Conservation (phyloP, 1,140 invertebrate species). For the Sesamia nonagrioides region DNA sequence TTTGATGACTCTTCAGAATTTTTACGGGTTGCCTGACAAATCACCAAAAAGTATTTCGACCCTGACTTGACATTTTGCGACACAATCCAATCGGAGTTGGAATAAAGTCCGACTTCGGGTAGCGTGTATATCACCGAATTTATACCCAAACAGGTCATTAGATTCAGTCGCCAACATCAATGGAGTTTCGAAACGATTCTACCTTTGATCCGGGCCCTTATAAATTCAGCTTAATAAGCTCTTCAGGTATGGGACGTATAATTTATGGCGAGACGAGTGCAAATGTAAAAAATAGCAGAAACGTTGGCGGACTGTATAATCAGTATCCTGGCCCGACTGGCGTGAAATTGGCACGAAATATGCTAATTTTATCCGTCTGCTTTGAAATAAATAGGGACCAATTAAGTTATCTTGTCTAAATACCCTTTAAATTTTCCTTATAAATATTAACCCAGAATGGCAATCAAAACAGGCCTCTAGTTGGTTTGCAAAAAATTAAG, state of each 20-base stretch:
- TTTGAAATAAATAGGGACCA: conserved; percentile 37
- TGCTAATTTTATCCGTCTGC: conserved; percentile 52
- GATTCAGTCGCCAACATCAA: conserved; percentile 36
- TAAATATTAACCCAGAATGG: conserved; percentile 26
- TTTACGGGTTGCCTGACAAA: conserved; percentile 14
- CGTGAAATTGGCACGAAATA: conserved; percentile 48
- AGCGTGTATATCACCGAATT: conserved; percentile 39
- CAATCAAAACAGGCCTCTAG: neutral
- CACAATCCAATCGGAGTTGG: conserved; percentile 7
- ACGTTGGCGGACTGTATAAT: conserved; percentile 48
- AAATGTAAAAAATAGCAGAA: conserved; percentile 50
- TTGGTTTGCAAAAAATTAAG: neutral
- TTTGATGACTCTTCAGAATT: conserved; percentile 6
- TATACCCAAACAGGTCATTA: conserved; percentile 44
- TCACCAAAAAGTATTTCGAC: conserved; percentile 32
- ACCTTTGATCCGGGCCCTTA: conserved; percentile 48
- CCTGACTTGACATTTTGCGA: conserved; percentile 24
- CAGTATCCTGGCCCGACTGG: conserved; percentile 37
- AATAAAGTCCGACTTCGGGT: conserved; percentile 18
- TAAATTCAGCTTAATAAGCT: conserved; percentile 50
- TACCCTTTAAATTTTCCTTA: neutral
- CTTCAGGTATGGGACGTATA: conserved; percentile 52
- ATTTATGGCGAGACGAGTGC: conserved; percentile 50
- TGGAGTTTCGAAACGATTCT: conserved; percentile 36
- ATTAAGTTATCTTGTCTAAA: conserved; percentile 48